These are phyloP conservation scores for Ammodramus savannarum DNA, from an alignment of 2,113 vertebrate genomes.

Conservation along the genomic window DNA sequence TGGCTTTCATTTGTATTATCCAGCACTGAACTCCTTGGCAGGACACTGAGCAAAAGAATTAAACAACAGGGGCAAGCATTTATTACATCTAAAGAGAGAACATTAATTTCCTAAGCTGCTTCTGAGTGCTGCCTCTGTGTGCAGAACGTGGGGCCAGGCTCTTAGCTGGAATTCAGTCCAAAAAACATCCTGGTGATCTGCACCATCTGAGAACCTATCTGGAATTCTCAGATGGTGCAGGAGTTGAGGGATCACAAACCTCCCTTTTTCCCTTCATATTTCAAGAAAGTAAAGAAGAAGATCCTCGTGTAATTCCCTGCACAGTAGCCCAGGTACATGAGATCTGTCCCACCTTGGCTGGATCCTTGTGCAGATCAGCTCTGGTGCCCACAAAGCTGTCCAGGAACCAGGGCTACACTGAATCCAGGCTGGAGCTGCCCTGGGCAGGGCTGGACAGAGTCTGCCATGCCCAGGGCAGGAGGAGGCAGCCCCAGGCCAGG, in stretches of 20 bases:
- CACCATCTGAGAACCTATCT: not conserved
- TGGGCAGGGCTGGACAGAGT: not conserved
- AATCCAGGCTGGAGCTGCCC: not conserved
- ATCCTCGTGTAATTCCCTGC: not conserved
- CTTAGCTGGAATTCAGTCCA: not conserved
- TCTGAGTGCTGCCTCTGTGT: not conserved
- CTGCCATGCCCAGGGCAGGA: not conserved
- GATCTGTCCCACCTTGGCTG: not conserved
- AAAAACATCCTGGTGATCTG: not conserved
- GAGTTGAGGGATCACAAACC: not conserved
- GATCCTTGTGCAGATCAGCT: not conserved
- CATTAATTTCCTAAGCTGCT: not conserved
- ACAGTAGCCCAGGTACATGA: not conserved
- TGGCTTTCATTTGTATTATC: not conserved
- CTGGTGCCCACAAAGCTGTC: not conserved
- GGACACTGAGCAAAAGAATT: not conserved
- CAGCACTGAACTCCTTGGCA: not conserved
- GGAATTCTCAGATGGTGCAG: not conserved
- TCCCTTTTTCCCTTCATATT: not conserved
- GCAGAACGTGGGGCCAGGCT: rapidly evolving
- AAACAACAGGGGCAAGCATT: not conserved
- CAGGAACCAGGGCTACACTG: not conserved
- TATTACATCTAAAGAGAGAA: not conserved
- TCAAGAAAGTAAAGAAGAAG: not conserved
- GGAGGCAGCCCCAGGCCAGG: not conserved